Base-by-base conservation (phyloP, 2,113 vertebrate species). In the Scytalopus superciliaris region DNA sequence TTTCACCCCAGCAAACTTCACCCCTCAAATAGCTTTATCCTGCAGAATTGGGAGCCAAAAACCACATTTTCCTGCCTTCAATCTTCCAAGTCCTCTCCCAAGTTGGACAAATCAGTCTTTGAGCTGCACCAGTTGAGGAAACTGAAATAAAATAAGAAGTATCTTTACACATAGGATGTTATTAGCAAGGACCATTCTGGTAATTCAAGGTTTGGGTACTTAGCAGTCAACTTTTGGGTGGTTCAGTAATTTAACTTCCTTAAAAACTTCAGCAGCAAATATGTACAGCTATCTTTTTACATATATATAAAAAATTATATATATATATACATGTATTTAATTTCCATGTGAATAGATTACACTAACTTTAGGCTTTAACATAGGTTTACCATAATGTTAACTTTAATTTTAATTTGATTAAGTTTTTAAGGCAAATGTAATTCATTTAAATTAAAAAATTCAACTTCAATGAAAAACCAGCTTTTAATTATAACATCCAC, bases 371-470 rank as follows among this genome's bases (percentile, higher is more conserved):
- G 14, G 11, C 56, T 84, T 84, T 66, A 53, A 70, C 50, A n/a
- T 14, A 53, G 63, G 37, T 88, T 96, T 92, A 68, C 91, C 40
- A 49, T 68, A 69, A 84, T 62, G 76, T 90, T 76, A 89, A 77
- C 64, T 96, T 94, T 68, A 7, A 82, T 82, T 92, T 79, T 85
- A 52, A 94, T 94, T 88, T 6, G 4, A 83, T 90, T 85, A 59
- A 75, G 37, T 83, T 93, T 96, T 92, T 67, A 84, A 88, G 67
- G 75, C 49, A 88, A 90, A 90, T 49, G 72, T 39, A 88, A 83
- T 83, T 88, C 47, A 31, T 68, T 88, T 50, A 52, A 90, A 90
- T 93, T 64, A 52, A 88, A 93, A 87, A 57, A 47, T 21, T 70
- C 57, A 44, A 24, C 75, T 85, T 68, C 70, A 39, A 31, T 4